phyloP scores from a whole-genome alignment of 2,888 invertebrate species.

The Drosophila kuntzei region DNA sequence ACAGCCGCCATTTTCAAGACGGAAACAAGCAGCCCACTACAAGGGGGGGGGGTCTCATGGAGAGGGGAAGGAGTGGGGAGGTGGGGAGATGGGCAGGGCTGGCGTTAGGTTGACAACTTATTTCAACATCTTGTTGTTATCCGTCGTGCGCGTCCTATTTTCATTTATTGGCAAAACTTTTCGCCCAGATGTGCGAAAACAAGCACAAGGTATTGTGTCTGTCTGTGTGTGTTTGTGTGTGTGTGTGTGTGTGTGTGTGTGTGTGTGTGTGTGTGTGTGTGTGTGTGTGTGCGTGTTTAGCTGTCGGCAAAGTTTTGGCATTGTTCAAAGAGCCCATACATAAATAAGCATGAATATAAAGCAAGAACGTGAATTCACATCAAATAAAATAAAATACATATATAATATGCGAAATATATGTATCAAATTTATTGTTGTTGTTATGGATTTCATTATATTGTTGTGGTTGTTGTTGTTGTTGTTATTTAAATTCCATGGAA shows the following conservation, averaged over 20 bases:
- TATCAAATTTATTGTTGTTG: background rate
- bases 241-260: background rate
- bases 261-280: background rate
- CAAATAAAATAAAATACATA: slow-evolving; percentile 13
- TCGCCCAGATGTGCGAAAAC: slow-evolving; percentile 63
- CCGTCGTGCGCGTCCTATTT: slow-evolving; percentile 69
- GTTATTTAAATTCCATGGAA: slow-evolving; percentile 43
- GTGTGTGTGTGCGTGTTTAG: slow-evolving; percentile 43
- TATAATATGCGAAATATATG: background rate
- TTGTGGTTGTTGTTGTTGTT: background rate
- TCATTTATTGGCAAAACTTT: slow-evolving; percentile 81
- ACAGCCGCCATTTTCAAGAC: slow-evolving; percentile 54
- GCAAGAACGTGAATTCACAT: slow-evolving; percentile 4
- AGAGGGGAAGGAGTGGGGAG: background rate
- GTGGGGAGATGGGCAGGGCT: background rate
- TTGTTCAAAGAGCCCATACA: slow-evolving; percentile 56
- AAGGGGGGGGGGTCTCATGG: background rate
- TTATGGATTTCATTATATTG: slow-evolving; percentile 14
- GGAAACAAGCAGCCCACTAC: slow-evolving; percentile 39
- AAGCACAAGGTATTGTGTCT: slow-evolving; percentile 38
- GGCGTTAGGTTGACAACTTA: slow-evolving; percentile 76
- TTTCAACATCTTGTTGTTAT: slow-evolving; percentile 75
- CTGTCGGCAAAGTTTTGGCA: slow-evolving; percentile 68
- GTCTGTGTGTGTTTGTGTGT: background rate
- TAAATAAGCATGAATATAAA: slow-evolving; percentile 50